A percentile compares a stretch with the other conserved stretches of the same genome.
These are phyloP conservation scores for Myotis myotis DNA, from an alignment of 2,797 vertebrate species.

Conservation along the genomic window DNA sequence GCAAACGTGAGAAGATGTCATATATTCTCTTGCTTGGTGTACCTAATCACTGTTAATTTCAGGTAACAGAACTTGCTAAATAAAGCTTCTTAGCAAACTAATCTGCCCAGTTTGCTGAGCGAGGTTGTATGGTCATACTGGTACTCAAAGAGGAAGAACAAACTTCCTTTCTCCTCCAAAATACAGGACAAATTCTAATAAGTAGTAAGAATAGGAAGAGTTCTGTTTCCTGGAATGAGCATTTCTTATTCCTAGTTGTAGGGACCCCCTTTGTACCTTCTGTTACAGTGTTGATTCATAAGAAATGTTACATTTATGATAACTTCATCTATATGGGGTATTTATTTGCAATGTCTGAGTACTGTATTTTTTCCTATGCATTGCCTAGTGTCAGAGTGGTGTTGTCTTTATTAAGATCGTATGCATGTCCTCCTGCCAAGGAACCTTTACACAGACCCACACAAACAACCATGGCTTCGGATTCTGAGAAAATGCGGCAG, in stretches of 20 bases:
- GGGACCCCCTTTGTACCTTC: constrained; percentile 92
- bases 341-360: constrained; percentile 99
- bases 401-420: constrained; percentile 93
- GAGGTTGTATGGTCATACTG: constrained; percentile 87
- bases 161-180: constrained; percentile 80
- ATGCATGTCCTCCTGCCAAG: constrained; percentile 96
- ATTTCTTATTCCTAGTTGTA: constrained; percentile 93
- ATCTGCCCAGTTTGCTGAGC: constrained; percentile 89
- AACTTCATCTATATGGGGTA: constrained; percentile 94
- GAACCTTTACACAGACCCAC: constrained; percentile 94
- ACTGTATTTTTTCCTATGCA: constrained; percentile 96
- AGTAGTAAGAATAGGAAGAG: constrained; percentile 80
- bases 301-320: constrained; percentile 95
- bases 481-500: constrained; percentile 74
- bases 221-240: constrained; percentile 99
- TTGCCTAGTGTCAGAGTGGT: constrained; percentile 95
- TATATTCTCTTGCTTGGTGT: constrained; percentile 86
- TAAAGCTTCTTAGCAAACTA: constrained; percentile 88
- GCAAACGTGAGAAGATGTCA: constrained; percentile 88
- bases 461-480: constrained; percentile 72
- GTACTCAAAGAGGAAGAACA: constrained; percentile 75
- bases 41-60: constrained; percentile 92
- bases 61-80: constrained; percentile 95
- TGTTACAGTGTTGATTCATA: constrained; percentile 98
- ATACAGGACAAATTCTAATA: constrained; percentile 82